Evolutionary conservation across 2,113 vertebrate genomes (phyloP).

Genomic region (Ellobius talpinus): DNA sequence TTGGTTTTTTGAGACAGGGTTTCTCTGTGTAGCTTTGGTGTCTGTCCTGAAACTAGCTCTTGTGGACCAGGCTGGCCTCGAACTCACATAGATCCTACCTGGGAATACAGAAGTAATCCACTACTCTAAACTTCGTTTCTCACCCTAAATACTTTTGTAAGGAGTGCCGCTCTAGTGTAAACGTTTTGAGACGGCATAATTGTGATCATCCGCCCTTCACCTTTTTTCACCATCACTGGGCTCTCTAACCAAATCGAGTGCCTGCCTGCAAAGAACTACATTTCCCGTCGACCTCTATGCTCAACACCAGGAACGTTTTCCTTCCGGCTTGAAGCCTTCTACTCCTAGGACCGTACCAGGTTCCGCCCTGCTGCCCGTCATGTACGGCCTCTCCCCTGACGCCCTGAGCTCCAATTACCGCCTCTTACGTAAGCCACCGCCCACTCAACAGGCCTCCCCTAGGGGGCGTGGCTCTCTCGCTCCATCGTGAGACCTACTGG

Average conservation of each 20-base stretch:
- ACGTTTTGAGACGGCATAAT: neutral
- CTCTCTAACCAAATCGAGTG: neutral
- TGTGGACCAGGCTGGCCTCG: neutral
- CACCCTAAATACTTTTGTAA: neutral
- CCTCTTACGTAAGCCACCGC: neutral
- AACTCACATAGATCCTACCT: neutral
- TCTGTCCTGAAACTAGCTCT: neutral
- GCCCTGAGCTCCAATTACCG: neutral
- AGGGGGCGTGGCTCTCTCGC: neutral
- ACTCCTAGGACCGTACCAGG: neutral
- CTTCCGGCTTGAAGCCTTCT: neutral
- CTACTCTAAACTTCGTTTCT: neutral
- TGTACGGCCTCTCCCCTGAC: neutral
- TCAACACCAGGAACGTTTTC: neutral
- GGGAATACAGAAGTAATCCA: neutral
- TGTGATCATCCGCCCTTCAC: neutral
- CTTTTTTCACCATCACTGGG: neutral
- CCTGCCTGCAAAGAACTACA: constrained; percentile 25
- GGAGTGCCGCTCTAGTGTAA: neutral
- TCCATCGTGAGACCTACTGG: constrained; percentile 30
- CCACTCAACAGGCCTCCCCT: neutral
- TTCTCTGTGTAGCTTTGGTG: neutral
- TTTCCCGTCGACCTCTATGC: constrained; percentile 53
- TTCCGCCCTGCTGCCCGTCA: neutral
- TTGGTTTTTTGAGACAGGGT: neutral